Evolutionary conservation across 2,797 vertebrate species (phyloP).

Genomic region (Cossypha niveicapilla): DNA sequence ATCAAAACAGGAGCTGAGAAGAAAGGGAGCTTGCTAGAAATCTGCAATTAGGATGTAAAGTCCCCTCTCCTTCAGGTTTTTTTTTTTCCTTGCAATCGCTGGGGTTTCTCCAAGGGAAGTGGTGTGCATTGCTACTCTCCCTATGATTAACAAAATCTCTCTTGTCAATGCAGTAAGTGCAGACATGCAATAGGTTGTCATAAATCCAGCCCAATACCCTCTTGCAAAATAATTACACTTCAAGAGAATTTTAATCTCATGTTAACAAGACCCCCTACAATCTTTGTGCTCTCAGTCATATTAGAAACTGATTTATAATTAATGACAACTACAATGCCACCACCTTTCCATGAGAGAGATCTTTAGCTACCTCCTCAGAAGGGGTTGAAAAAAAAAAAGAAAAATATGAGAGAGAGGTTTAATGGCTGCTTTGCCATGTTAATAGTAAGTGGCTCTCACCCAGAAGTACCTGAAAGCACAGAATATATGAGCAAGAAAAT

Average conservation of each 20-base stretch:
- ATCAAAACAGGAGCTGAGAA: neutral
- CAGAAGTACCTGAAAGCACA: neutral
- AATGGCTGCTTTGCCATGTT: neutral
- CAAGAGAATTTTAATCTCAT: conserved; percentile 64
- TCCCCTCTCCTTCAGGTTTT: neutral
- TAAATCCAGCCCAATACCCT: conserved; percentile 26
- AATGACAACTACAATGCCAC: conserved; percentile 57
- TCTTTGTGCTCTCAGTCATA: conserved; percentile 60
- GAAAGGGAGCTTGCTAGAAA: neutral
- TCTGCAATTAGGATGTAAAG: neutral
- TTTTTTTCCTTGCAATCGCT: neutral
- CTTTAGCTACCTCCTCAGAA: neutral
- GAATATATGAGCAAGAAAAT: neutral
- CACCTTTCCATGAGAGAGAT: conserved; percentile 32
- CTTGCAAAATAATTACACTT: conserved; percentile 65
- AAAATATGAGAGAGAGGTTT: neutral
- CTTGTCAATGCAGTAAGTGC: neutral
- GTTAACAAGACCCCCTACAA: conserved; percentile 66
- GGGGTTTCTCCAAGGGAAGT: neutral
- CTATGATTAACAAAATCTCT: neutral
- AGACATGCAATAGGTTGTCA: neutral
- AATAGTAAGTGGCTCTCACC: neutral
- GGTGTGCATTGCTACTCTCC: neutral
- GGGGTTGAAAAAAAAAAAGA: neutral
- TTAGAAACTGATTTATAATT: conserved; percentile 74